A percentile compares a stretch with the other conserved stretches of the same genome.
phyloP scores from a whole-genome alignment of 2,113 vertebrate genomes.

The Butorides virescens region DNA sequence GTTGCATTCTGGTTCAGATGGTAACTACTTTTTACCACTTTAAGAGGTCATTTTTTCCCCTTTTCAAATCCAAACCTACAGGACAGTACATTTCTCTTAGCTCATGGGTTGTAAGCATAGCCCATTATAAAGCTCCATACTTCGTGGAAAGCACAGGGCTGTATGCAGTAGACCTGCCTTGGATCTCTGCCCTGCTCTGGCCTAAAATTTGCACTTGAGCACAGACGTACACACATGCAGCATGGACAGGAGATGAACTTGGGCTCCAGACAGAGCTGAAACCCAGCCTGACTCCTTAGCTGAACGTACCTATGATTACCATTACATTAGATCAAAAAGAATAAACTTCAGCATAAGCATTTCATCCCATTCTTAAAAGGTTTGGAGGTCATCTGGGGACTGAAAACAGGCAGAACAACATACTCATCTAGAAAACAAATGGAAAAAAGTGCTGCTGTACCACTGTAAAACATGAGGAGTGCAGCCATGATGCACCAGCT shows the following conservation, averaged over 20 bases:
- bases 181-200: background rate
- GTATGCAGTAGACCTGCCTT: background rate
- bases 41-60: background rate
- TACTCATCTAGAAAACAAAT: background rate
- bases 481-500: background rate
- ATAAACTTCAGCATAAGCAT: background rate
- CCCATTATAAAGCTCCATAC: background rate
- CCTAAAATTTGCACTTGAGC: background rate
- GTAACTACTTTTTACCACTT: background rate
- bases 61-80: background rate
- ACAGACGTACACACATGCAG: background rate
- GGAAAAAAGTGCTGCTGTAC: background rate
- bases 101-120: background rate
- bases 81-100: background rate
- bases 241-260: background rate
- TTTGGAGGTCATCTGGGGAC: background rate
- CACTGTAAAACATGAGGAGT: background rate
- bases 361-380: background rate
- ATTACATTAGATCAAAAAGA: background rate
- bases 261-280: background rate
- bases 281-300: background rate
- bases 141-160: background rate
- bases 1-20: background rate
- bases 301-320: background rate
- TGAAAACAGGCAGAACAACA: background rate